Base-by-base conservation (phyloP, 2,888 invertebrate species). In the Dioctria linearis region DNA sequence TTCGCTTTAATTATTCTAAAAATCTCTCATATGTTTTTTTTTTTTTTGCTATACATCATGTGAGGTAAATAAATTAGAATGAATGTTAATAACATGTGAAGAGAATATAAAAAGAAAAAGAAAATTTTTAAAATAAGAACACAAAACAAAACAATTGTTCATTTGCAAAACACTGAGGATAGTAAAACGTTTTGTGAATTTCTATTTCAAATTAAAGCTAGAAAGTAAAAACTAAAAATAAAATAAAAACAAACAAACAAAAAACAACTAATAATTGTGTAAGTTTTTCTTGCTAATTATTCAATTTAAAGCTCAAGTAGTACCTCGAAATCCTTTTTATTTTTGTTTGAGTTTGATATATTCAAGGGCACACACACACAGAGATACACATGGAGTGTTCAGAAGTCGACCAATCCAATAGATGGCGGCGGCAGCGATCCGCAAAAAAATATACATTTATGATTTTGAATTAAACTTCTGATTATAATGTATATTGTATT, bases 301-400 rank as follows among this genome's bases (percentile, higher is more conserved):
- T 63, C 61, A 63, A 76, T 63, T 73, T 76, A 76, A 76, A 76
- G 76, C 63, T 66, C 67, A 67, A 79, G 51, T 86, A 88, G 87
- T 89, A 89, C 89, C 89, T 89, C 89, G 87, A 89, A 89, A 88
- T 89, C 89, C 89, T 89, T 88, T 86, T 85, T 84, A 78, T 80
- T 80, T 63, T 65, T 25, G 25, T 25, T 25, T 25, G 25, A 25
- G 25, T 25, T 25, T 25, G 25, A 81, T 76, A 80, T 82, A 82
- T 54, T 82, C 75, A 78, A 80, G 80, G 79, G 78, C 80, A 75
- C 78, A 73, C 83, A 84, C 83, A 83, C 51, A 80, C 75, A 25
- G 25, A 25, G 25, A 25, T 25, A 79, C 81, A 80, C 49, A 82
- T 79, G 66, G 81, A 81, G 73, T 82, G 82, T 82, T 83, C 82